These are phyloP conservation scores for Diarsia brunnea DNA, from an alignment of 2,888 invertebrate genomes.

Conservation along the genomic window DNA sequence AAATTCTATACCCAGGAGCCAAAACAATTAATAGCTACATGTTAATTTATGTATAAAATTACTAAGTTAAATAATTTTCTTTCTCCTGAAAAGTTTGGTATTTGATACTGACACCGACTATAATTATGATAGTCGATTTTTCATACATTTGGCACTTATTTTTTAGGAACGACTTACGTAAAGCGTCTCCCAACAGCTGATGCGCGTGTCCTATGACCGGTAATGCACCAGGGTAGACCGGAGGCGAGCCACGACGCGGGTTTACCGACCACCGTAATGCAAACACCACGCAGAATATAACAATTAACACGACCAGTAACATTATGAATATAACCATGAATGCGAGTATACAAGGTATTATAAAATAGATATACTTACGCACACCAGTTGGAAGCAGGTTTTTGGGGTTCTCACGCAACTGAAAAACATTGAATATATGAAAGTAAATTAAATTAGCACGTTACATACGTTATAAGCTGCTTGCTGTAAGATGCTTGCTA, in stretches of 20 bases:
- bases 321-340: not conserved
- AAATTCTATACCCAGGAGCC: too few relatives aligned
- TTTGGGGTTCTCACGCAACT: not conserved
- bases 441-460: too few relatives aligned
- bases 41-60: too few relatives aligned
- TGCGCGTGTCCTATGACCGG: conserved; percentile 28
- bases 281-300: conserved; percentile 7
- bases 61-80: too few relatives aligned
- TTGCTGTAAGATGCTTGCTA: too few relatives aligned
- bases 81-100: too few relatives aligned
- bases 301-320: not conserved
- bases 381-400: not conserved
- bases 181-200: not conserved
- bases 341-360: not conserved
- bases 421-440: too few relatives aligned
- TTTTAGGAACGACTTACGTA: not conserved
- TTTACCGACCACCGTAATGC: conserved; percentile 1
- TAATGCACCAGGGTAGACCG: conserved; percentile 19
- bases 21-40: too few relatives aligned
- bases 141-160: not conserved
- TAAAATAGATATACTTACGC: not conserved
- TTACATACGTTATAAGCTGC: too few relatives aligned
- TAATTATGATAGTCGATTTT: too few relatives aligned
- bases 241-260: conserved; percentile 1
- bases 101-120: too few relatives aligned